Conservation (phyloP, 2,888 invertebrate genomes). For the Emmelina monodactyla region DNA sequence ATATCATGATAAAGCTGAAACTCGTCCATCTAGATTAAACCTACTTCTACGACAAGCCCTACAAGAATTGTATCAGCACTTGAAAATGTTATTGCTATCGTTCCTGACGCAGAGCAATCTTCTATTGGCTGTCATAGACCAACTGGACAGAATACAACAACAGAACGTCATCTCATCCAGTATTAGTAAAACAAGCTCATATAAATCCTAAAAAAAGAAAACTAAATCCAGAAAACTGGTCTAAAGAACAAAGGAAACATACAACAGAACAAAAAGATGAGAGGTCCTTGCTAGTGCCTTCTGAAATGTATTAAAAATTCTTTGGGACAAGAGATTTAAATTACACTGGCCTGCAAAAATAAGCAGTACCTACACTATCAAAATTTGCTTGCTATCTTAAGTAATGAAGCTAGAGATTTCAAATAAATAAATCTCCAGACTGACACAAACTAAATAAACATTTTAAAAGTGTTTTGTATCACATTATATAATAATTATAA, state of each 20-base stretch:
- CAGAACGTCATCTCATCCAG: constrained; percentile 3
- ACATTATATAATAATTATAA: too few relatives aligned
- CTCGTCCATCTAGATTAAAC: neutral
- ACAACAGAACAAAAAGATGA: constrained; percentile 2
- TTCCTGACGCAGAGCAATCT: neutral
- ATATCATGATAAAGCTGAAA: neutral
- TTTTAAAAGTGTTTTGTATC: too few relatives aligned
- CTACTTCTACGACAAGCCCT: constrained; percentile 4
- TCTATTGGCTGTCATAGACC: neutral
- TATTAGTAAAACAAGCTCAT: constrained; percentile 3
- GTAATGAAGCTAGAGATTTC: too few relatives aligned
- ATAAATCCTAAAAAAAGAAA: constrained; percentile 5
- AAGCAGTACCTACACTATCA: too few relatives aligned
- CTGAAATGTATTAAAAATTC: constrained; percentile 2
- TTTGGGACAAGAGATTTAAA: neutral
- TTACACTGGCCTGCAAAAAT: too few relatives aligned
- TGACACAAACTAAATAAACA: too few relatives aligned
- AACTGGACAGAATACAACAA: neutral
- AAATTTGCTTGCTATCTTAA: too few relatives aligned
- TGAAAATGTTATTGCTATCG: neutral
- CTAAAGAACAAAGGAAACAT: constrained; percentile 2
- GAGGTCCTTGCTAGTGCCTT: neutral
- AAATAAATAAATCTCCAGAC: too few relatives aligned
- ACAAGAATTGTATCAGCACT: neutral
- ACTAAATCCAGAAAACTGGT: constrained; percentile 3